Conservation (phyloP, 2,797 vertebrate species). For the Sus cebifrons region DNA sequence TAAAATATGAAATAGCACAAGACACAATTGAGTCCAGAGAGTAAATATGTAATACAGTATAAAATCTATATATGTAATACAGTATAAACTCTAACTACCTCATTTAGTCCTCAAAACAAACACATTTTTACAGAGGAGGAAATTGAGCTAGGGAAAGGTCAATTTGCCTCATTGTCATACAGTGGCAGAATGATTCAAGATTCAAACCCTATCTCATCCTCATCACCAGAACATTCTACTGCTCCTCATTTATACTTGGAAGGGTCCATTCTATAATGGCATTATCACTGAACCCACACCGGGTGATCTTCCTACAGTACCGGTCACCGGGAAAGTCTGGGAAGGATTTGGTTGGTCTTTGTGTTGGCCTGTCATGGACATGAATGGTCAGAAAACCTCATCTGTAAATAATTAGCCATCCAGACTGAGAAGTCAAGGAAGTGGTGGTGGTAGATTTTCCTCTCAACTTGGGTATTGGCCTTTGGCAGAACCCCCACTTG, state of each 20-base stretch:
- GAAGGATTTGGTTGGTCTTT: background rate
- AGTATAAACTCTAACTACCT: background rate
- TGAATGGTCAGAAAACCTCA: background rate
- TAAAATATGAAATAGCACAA: background rate
- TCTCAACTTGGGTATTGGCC: constrained; percentile 3
- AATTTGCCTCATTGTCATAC: background rate
- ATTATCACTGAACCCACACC: background rate
- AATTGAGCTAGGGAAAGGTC: background rate
- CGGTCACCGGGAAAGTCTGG: background rate
- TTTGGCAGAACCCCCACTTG: constrained; percentile 58
- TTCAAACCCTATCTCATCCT: background rate
- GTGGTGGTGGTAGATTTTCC: constrained; percentile 47
- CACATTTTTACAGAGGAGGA: background rate
- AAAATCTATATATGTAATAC: constrained; percentile 11
- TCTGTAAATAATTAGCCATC: constrained; percentile 48
- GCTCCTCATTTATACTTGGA: background rate
- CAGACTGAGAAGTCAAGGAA: constrained; percentile 12
- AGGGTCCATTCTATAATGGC: background rate
- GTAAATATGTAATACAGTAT: background rate
- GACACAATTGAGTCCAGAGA: background rate
- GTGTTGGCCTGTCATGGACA: constrained; percentile 4
- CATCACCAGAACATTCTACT: background rate
- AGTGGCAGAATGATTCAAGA: background rate
- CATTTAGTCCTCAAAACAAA: constrained; percentile 7
- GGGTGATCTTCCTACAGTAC: background rate